Conservation (phyloP, 2,888 invertebrate genomes). For the Cetonia aurata region DNA sequence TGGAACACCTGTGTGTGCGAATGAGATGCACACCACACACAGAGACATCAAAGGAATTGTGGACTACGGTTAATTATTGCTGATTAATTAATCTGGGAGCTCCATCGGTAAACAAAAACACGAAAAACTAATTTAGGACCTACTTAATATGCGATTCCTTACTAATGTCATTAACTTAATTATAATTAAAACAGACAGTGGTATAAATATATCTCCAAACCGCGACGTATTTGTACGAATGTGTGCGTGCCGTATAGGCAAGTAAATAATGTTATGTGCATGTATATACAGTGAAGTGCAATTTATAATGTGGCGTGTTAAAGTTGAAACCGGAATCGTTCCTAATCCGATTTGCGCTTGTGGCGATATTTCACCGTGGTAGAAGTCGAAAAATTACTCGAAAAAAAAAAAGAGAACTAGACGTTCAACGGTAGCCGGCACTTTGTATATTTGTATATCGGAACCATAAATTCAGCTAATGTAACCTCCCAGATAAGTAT, state of each 20-base stretch:
- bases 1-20: conserved; percentile 11
- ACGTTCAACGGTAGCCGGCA: conserved; percentile 14
- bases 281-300: conserved; percentile 3
- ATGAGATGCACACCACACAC: background rate
- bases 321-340: conserved; percentile 35
- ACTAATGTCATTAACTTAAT: conserved; percentile 41
- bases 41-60: conserved; percentile 1
- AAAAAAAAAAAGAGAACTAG: conserved; percentile 8
- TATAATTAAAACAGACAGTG: conserved; percentile 30
- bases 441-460: conserved; percentile 2
- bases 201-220: background rate
- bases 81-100: conserved; percentile 36
- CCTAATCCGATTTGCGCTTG: conserved; percentile 35
- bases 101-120: conserved; percentile 39
- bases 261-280: background rate
- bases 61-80: conserved; percentile 14
- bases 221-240: background rate
- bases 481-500: conserved; percentile 23
- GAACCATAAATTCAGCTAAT: conserved; percentile 34
- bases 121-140: conserved; percentile 40
- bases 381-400: conserved; percentile 29
- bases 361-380: conserved; percentile 29
- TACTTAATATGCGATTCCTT: conserved; percentile 37
- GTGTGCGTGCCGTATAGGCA: background rate
- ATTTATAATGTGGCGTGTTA: conserved; percentile 38